phyloP scores from a whole-genome alignment of 2,888 invertebrate genomes.

The Anagyrus pseudococci region DNA sequence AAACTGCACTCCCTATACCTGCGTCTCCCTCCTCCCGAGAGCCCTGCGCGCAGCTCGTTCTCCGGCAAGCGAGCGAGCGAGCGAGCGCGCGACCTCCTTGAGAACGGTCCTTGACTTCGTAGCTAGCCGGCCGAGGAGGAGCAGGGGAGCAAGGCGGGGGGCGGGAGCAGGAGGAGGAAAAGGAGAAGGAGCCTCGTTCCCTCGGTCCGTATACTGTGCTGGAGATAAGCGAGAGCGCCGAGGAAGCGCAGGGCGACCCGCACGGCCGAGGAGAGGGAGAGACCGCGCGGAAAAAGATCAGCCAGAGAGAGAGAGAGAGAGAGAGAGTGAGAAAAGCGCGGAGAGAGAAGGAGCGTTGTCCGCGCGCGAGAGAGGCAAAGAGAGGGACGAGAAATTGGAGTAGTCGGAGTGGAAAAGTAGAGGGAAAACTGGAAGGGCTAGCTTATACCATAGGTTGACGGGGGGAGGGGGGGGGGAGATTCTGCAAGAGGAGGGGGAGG shows the following conservation, averaged over 20 bases:
- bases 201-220: no score
- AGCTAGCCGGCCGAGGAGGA: not conserved
- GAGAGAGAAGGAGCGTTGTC: conserved; percentile 29
- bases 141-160: conserved; percentile 32
- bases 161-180: no score
- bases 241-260: conserved; percentile 38
- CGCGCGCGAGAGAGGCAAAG: conserved; percentile 17
- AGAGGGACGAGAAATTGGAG: conserved; percentile 38
- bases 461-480: no score
- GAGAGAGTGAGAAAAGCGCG: conserved; percentile 25
- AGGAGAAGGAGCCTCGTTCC: no score
- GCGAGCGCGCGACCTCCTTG: no score
- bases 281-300: not conserved
- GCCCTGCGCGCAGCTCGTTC: no score
- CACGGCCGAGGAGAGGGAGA: conserved; percentile 23
- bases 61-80: no score
- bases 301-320: conserved; percentile 25
- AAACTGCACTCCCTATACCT: no score
- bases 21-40: no score
- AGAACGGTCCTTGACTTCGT: no score
- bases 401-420: conserved; percentile 40
- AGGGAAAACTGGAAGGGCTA: conserved; percentile 38
- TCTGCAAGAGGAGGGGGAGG: conserved; percentile 4
- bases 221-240: no score
- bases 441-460: not conserved